phyloP scores from a whole-genome alignment of 2,888 invertebrate genomes.

The Bruchidius siliquastri region DNA sequence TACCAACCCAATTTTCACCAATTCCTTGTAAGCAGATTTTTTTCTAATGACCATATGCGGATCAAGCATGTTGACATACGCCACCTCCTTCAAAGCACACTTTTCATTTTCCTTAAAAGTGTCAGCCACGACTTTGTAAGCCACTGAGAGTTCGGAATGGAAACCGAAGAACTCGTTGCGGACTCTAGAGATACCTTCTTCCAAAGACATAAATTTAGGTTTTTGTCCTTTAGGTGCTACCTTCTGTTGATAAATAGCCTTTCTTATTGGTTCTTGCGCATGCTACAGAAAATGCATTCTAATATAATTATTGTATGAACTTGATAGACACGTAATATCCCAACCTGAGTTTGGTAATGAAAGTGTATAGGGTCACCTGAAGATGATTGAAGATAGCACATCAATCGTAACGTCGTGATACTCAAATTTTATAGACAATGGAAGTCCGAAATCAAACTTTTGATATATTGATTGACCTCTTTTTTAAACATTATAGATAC shows the following conservation, averaged over 20 bases:
- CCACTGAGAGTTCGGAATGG: conserved; percentile 61
- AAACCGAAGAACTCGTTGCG: conserved; percentile 61
- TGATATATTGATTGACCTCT: no score
- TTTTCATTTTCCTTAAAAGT: conserved; percentile 65
- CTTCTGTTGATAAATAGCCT: conserved; percentile 59
- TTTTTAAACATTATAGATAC: no score
- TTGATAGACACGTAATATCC: no score
- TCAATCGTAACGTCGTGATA: no score
- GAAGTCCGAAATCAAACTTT: no score
- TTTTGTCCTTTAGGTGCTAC: conserved; percentile 57
- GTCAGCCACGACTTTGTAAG: conserved; percentile 63
- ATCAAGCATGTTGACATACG: conserved; percentile 52
- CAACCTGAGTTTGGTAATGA: no score
- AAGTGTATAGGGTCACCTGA: no score
- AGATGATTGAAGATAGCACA: no score
- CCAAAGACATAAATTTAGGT: conserved; percentile 54
- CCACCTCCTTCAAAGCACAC: conserved; percentile 62
- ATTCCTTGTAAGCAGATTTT: conserved; percentile 51
- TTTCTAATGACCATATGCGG: conserved; percentile 51
- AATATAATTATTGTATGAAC: no score
- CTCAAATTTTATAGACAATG: no score
- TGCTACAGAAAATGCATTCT: conserved; percentile 46
- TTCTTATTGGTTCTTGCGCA: conserved; percentile 58
- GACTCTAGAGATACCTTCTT: conserved; percentile 57
- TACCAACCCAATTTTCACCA: conserved; percentile 54